A percentile compares a stretch with the other conserved stretches of the same genome.
Evolutionary conservation across 2,888 invertebrate genomes (phyloP).

Genomic region (Caenorhabditis becei): DNA sequence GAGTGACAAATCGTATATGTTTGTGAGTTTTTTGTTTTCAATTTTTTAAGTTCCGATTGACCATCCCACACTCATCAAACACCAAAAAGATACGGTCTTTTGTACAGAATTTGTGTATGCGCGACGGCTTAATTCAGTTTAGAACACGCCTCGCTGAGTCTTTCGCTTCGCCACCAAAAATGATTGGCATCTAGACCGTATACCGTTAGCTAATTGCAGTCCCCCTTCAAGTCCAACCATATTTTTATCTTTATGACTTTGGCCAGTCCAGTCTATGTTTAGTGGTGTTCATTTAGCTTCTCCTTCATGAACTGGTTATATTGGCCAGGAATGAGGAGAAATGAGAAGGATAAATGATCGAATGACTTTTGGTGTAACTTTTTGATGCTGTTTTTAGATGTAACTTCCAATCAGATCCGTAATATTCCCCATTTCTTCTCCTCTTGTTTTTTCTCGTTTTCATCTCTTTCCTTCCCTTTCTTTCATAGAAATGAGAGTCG

Average conservation of each 20-base stretch:
- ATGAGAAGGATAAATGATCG: background rate
- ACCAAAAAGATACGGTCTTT: constrained; percentile 33
- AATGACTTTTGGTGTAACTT: too few relatives aligned
- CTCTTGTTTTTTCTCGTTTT: background rate
- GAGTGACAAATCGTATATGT: too few relatives aligned
- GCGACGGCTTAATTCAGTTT: constrained; percentile 52
- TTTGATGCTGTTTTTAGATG: too few relatives aligned
- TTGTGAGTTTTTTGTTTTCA: constrained; percentile 9
- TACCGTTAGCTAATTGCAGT: constrained; percentile 11
- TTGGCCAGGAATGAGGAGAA: background rate
- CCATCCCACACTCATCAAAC: constrained; percentile 21
- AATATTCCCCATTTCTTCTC: background rate
- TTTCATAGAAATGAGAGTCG: constrained; percentile 21
- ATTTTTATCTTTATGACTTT: background rate
- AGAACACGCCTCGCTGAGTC: constrained; percentile 47
- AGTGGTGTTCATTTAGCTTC: background rate
- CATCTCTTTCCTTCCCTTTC: background rate
- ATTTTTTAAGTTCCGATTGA: background rate
- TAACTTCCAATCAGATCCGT: too few relatives aligned
- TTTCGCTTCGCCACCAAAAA: constrained; percentile 39
- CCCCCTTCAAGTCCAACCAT: background rate
- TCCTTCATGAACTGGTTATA: constrained; percentile 36
- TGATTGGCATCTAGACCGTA: constrained; percentile 46
- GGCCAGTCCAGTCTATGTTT: background rate
- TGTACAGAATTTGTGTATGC: constrained; percentile 10